A percentile compares a stretch with the other conserved stretches of the same genome.
Evolutionary conservation across 2,888 invertebrate genomes (phyloP).

Genomic region (Charanyca ferruginea): DNA sequence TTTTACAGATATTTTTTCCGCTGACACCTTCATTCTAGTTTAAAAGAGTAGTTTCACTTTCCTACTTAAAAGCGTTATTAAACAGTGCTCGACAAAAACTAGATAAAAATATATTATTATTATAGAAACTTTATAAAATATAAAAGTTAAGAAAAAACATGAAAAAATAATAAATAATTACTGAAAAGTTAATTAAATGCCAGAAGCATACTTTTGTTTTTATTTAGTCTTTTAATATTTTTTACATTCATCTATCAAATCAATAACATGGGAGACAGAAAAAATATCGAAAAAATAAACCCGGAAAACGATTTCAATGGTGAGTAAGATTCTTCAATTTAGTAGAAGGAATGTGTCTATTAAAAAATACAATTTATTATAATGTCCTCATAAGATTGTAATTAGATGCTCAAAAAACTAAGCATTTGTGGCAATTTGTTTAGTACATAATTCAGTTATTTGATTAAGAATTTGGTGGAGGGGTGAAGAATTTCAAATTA

Average conservation of each 20-base stretch:
- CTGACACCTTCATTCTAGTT: conserved; percentile 17
- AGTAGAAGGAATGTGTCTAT: no score
- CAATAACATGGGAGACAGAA: conserved; percentile 16
- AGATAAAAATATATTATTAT: not conserved
- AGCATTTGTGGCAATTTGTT: no score
- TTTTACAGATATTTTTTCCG: conserved; percentile 21
- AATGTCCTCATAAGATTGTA: no score
- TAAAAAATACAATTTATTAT: no score
- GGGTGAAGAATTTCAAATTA: no score
- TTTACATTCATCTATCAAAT: not conserved
- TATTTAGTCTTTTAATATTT: not conserved
- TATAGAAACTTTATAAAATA: not conserved
- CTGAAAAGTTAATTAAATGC: not conserved
- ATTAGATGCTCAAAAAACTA: not conserved
- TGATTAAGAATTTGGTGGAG: not conserved
- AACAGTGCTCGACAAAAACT: not conserved
- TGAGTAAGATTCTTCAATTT: conserved; percentile 7
- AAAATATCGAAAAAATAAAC: not conserved
- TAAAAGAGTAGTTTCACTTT: conserved; percentile 20
- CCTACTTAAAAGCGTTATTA: conserved; percentile 3
- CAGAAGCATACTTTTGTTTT: not conserved
- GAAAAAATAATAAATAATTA: no score
- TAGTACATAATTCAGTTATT: no score
- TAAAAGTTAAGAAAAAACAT: not conserved
- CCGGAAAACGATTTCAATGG: conserved; percentile 28